These are phyloP conservation scores for Botrylloides violaceus DNA, from an alignment of 23 tunicate genomes.

Conservation along the genomic window DNA sequence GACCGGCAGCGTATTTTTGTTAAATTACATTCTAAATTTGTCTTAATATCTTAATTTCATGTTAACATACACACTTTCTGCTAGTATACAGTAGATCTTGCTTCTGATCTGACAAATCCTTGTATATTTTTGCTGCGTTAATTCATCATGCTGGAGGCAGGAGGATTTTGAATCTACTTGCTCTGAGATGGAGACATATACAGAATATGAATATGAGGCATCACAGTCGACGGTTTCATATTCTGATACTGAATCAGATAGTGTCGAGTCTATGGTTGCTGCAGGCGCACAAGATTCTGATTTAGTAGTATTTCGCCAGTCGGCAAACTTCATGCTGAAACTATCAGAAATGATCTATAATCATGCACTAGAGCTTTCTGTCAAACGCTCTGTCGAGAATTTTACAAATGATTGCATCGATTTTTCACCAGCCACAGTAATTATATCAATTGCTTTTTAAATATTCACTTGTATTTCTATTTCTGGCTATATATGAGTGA, in stretches of 20 bases:
- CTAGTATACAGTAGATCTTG: no score
- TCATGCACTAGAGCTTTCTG: constrained; percentile 84
- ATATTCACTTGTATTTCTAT: constrained; percentile 12
- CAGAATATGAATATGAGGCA: constrained; percentile 1
- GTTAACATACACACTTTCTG: no score
- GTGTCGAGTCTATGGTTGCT: not conserved
- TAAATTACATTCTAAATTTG: no score
- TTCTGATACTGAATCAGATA: constrained; percentile 5
- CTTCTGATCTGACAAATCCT: no score
- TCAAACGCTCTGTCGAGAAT: constrained; percentile 47
- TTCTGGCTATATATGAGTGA: not conserved
- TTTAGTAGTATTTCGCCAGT: constrained; percentile 70
- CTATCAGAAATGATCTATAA: constrained; percentile 85
- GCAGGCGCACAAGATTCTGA: constrained; percentile 36
- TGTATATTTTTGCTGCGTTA: no score
- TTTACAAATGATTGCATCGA: constrained; percentile 3
- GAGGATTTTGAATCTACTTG: not conserved
- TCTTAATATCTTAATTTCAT: not conserved
- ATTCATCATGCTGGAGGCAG: constrained; percentile 20
- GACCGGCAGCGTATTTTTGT: no score
- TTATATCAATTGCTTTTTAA: not conserved
- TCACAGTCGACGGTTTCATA: not conserved
- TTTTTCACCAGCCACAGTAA: not conserved
- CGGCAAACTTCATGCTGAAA: constrained; percentile 90
- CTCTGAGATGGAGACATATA: constrained; percentile 12